These are phyloP conservation scores for Ormia ochracea DNA, from an alignment of 2,888 invertebrate genomes.

Conservation along the genomic window DNA sequence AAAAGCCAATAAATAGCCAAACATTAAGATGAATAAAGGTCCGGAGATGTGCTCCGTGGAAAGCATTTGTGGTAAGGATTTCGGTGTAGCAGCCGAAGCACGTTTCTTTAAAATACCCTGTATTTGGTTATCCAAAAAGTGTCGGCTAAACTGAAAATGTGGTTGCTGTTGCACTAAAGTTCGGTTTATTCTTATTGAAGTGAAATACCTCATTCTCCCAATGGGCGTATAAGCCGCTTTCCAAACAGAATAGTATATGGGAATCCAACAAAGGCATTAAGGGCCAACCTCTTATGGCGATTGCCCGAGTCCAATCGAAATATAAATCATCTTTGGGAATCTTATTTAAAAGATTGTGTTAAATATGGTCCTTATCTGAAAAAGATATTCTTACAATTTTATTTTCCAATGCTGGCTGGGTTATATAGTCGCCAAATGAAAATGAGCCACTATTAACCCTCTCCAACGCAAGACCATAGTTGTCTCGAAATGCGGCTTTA, in stretches of 20 bases:
- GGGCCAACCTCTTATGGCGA: constrained; percentile 73
- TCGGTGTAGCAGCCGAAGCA: constrained; percentile 66
- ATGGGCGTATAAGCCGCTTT: constrained; percentile 71
- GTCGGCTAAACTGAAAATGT: constrained; percentile 63
- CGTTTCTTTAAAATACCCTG: constrained; percentile 68
- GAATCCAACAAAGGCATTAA: constrained; percentile 71
- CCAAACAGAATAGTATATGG: constrained; percentile 70
- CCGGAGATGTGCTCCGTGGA: constrained; percentile 73
- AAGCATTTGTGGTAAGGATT: constrained; percentile 68
- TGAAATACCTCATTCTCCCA: constrained; percentile 71
- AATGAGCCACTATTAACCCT: constrained; percentile 70
- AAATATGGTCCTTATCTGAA: not conserved
- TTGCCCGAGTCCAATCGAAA: constrained; percentile 74
- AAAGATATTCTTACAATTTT: constrained; percentile 67
- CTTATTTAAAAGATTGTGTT: constrained; percentile 59
- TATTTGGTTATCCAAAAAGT: constrained; percentile 69
- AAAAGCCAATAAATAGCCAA: constrained; percentile 69
- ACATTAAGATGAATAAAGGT: constrained; percentile 69
- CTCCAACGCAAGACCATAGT: constrained; percentile 73
- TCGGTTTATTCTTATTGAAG: not conserved
- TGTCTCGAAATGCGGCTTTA: constrained; percentile 69
- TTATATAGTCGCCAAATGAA: constrained; percentile 71
- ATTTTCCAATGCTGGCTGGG: constrained; percentile 67
- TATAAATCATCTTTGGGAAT: constrained; percentile 72
- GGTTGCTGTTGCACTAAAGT: not conserved